Evolutionary conservation across 2,888 invertebrate species (phyloP), one percentile per base, ranked within the genome.

Genomic region (Balanococcus diminutus): DNA sequence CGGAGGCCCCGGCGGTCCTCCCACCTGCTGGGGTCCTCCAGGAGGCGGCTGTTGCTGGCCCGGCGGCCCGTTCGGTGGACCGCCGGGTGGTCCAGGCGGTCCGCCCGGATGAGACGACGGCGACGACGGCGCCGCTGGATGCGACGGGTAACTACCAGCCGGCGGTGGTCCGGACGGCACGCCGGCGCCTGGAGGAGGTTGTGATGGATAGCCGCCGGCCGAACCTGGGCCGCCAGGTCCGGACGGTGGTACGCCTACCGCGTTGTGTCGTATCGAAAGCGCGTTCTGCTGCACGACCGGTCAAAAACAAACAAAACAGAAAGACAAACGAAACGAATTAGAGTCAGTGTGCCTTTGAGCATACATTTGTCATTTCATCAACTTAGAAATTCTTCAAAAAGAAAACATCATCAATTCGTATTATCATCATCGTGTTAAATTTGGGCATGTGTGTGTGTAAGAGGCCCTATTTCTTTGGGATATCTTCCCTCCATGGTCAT

Each of bases 31-130:
- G 5, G 81, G 25, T 4, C 82, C 75, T 31, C 82, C 81, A 5
- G 86, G 87, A 28, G 86, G 75, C 0, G 72, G 51, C 16, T 42
- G 42, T 11, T 42, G 42, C 42, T 4, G 42, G 8, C 85, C 82
- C 9, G 86, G 87, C 11, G 87, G 87, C 75, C 46, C 67, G 87
- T 56, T 84, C 86, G 87, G 86, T 9, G 42, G 42, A 42, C 42
- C 42, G 11, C 42, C 42, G 11, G 87, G 84, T 39, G 87, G 87
- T 32, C 87, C 87, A 22, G 86, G 87, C 82, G 82, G 87, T 19
- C 87, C 86, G 87, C 87, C 87, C 9, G 87, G 86, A 22, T 87
- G 87, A 19, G 87, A 87, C 25, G 87, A 87, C 22, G 87, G 87
- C 8, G 87, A 42, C 42, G 42, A 42, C 11, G 42, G 42, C 11